Evolutionary conservation across 2,888 invertebrate genomes (phyloP).

Genomic region (Hypercompe scribonia): DNA sequence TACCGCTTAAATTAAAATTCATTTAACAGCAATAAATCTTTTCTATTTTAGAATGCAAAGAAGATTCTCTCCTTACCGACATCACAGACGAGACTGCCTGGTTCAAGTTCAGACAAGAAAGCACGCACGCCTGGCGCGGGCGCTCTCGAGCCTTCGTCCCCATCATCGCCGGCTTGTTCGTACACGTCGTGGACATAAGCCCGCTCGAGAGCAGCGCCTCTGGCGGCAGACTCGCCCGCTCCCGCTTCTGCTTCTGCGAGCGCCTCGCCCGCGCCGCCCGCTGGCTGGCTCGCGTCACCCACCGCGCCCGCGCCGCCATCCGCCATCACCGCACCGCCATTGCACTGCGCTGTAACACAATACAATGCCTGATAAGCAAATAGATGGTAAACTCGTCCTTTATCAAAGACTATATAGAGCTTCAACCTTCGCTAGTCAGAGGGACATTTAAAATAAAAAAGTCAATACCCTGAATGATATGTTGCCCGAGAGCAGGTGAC

Average conservation of each 20-base stretch:
- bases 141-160: slow-evolving; percentile 71
- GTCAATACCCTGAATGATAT: too few relatives aligned
- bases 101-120: slow-evolving; percentile 94
- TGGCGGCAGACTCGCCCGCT: slow-evolving; percentile 70
- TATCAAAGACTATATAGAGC: neutral
- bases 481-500: too few relatives aligned
- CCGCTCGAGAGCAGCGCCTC: slow-evolving; percentile 79
- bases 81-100: slow-evolving; percentile 97
- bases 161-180: slow-evolving; percentile 93
- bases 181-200: slow-evolving; percentile 98
- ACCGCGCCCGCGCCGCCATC: slow-evolving; percentile 83
- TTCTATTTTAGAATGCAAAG: neutral
- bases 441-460: too few relatives aligned
- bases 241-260: slow-evolving; percentile 52
- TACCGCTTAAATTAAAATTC: too few relatives aligned
- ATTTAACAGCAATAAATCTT: too few relatives aligned
- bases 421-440: too few relatives aligned
- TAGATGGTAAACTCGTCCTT: too few relatives aligned
- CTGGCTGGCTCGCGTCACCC: slow-evolving; percentile 66
- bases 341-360: slow-evolving; percentile 67
- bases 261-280: slow-evolving; percentile 31
- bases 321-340: slow-evolving; percentile 73
- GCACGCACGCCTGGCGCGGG: slow-evolving; percentile 91
- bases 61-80: slow-evolving; percentile 89
- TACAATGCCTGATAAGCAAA: neutral